Base-by-base conservation (phyloP, 2,888 invertebrate genomes). In the Tortrix viridana region DNA sequence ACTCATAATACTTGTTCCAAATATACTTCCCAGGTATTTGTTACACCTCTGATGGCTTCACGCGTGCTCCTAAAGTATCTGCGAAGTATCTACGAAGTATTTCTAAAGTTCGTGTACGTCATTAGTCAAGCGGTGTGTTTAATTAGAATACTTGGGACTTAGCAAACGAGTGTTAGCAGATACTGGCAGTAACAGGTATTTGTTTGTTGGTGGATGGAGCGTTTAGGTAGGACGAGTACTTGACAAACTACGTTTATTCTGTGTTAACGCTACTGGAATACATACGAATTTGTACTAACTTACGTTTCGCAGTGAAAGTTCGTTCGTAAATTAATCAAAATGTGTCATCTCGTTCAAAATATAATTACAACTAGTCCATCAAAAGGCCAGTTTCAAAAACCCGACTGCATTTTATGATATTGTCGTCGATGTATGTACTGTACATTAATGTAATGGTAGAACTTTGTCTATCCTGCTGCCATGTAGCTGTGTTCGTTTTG, bases 71-170 rank as follows among this genome's bases (percentile, higher is more conserved):
- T 38, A 20, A 62, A 50, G 61, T 62, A 56, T 50, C 48, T 18
- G 54, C 49, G 5, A 62, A 62, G 61, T 56, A 62, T 61, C 22
- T 14, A 26, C 46, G 18, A 32, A 59, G 52, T 44, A 59, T 53
- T 55, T 32, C 47, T 54, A 18, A 53, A 62, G 50, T 62, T 62
- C 61, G 46, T 56, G 61, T 62, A 43, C 55, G 49, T 62, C 55
- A 56, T 62, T 62, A 62, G 49, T 55, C 44, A 46, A 49, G 53
- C 14, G 14, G 7, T 37, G 22, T 26, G 56, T 44, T 61, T 62
- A 62, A 62, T 62, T 62, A 56, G 56, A 62, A 62, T 62, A 62
- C 61, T 62, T 62, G 47, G 38, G 18, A 23, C 19, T 44, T 49
- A 3, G 46, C 26, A 41, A 48, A 60, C 48, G 54, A 60, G 54